Evolutionary conservation across 2,888 invertebrate genomes (phyloP).

Genomic region (Coremacera marginata): DNA sequence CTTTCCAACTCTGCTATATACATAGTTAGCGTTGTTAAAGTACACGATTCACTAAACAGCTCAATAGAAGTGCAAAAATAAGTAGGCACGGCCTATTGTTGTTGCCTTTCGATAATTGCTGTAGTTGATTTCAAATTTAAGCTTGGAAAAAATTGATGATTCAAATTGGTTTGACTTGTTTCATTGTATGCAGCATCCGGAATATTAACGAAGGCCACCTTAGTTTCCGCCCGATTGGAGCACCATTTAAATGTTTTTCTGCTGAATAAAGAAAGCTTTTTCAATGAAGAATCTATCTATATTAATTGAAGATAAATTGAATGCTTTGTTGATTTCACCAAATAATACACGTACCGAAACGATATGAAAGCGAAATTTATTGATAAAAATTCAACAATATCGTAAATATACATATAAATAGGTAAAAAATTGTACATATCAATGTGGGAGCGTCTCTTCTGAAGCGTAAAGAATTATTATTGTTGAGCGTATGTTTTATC

Average conservation of each 20-base stretch:
- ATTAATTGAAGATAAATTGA: too few relatives aligned
- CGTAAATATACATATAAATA: background rate
- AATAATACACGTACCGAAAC: too few relatives aligned
- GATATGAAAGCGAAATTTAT: too few relatives aligned
- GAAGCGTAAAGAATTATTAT: conserved; percentile 24
- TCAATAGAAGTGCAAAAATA: background rate
- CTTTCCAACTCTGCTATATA: background rate
- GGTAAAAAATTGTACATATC: background rate
- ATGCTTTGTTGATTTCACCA: too few relatives aligned
- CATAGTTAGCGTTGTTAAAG: background rate
- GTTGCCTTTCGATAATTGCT: background rate
- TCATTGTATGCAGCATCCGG: conserved; percentile 3
- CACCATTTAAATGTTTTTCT: too few relatives aligned
- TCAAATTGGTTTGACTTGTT: background rate
- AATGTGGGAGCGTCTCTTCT: conserved; percentile 10
- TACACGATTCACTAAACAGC: conserved; percentile 20
- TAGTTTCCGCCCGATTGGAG: background rate
- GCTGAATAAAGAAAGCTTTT: too few relatives aligned
- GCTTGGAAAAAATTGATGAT: background rate
- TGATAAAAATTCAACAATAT: background rate
- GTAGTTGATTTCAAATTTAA: background rate
- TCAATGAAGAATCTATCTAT: too few relatives aligned
- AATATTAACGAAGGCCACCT: background rate
- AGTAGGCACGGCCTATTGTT: background rate
- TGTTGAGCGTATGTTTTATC: background rate